Evolutionary conservation across 2,113 vertebrate genomes (phyloP).

Genomic region (Egretta garzetta): DNA sequence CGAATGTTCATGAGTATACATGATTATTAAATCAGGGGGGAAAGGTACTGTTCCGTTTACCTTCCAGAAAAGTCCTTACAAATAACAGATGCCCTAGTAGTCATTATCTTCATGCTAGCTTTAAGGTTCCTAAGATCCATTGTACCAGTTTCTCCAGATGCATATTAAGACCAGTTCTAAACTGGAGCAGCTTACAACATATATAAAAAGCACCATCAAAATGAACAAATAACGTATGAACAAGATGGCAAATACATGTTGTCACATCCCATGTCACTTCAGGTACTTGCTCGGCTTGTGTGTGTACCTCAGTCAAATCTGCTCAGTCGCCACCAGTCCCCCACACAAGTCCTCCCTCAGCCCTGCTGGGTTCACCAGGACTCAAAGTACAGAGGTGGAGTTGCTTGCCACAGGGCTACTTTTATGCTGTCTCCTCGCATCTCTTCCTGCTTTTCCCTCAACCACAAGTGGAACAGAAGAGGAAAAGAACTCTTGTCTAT

Average conservation of each 20-base stretch:
- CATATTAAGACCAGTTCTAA: background rate
- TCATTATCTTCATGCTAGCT: background rate
- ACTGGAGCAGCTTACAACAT: background rate
- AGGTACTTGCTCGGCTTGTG: background rate
- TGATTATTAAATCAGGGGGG: background rate
- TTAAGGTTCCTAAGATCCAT: background rate
- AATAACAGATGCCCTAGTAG: background rate
- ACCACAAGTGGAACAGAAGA: background rate
- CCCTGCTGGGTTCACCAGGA: background rate
- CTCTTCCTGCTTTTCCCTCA: background rate
- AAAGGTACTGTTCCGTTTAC: background rate
- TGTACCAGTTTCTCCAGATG: background rate
- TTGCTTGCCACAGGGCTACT: background rate
- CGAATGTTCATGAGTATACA: background rate
- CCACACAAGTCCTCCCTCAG: background rate
- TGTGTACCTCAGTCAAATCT: background rate
- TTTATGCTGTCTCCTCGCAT: background rate
- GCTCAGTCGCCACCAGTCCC: background rate
- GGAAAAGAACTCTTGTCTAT: background rate
- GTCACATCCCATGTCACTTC: background rate
- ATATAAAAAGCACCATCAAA: background rate
- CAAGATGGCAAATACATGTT: background rate
- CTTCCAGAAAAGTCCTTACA: background rate
- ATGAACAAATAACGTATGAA: background rate
- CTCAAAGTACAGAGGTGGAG: background rate